Conservation (phyloP, 2,113 vertebrate genomes). For the Neofelis nebulosa region DNA sequence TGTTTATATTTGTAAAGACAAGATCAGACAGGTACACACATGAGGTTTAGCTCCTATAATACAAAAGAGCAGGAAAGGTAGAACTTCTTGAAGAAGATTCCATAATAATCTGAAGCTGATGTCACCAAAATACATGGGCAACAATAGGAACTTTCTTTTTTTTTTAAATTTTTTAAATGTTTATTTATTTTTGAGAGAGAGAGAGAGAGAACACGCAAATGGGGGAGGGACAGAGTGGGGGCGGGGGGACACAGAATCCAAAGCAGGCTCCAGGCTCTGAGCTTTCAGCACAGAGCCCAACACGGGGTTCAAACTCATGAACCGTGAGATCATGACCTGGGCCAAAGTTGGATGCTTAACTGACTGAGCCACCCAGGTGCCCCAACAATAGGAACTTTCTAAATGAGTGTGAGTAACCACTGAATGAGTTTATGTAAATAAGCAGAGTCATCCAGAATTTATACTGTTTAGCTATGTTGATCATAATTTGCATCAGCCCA, state of each 20-base stretch:
- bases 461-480: background rate
- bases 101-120: background rate
- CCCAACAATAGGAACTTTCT: background rate
- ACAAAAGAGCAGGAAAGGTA: background rate
- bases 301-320: too few relatives aligned
- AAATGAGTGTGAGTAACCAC: background rate
- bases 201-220: rapidly evolving
- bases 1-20: background rate
- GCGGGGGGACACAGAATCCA: too few relatives aligned
- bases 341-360: too few relatives aligned
- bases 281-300: too few relatives aligned
- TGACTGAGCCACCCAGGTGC: too few relatives aligned
- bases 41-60: background rate
- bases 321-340: too few relatives aligned
- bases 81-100: background rate
- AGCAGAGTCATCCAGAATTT: background rate
- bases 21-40: background rate
- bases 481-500: background rate
- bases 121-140: background rate
- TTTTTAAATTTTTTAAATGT: too few relatives aligned
- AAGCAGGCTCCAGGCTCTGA: too few relatives aligned
- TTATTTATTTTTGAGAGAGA: too few relatives aligned
- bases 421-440: background rate
- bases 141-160: background rate
- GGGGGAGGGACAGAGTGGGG: too few relatives aligned